Conservation (phyloP, 64 coral and sea anemone genomes). For the Anthopleura sola region DNA sequence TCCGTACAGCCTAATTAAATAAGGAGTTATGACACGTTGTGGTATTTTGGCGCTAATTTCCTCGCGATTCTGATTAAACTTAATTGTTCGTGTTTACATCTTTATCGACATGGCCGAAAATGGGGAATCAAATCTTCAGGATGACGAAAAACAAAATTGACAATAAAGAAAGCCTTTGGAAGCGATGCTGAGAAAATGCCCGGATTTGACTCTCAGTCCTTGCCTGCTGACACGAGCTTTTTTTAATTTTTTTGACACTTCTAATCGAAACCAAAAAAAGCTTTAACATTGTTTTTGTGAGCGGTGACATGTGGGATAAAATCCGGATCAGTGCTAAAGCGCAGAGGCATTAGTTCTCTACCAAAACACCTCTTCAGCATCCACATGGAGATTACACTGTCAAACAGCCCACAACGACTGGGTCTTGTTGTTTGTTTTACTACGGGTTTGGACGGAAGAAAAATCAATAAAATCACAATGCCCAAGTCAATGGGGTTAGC, state of each 20-base stretch:
- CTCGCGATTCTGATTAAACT: neutral
- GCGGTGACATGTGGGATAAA: slow-evolving; percentile 4
- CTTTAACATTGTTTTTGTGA: neutral
- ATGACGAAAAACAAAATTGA: neutral
- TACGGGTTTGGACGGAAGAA: neutral
- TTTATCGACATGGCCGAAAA: neutral
- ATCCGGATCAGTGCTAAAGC: slow-evolving; percentile 5
- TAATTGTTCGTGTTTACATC: neutral
- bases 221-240: neutral
- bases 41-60: neutral
- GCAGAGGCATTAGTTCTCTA: neutral
- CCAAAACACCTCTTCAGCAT: neutral
- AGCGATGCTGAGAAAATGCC: neutral
- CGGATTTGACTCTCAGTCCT: neutral
- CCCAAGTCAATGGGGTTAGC: slow-evolving; percentile 3
- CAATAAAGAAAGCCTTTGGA: neutral
- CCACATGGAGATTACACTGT: slow-evolving; percentile 8
- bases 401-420: neutral
- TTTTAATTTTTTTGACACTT: neutral
- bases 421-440: neutral
- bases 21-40: neutral
- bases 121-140: neutral
- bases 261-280: slow-evolving; percentile 6
- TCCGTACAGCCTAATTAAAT: neutral
- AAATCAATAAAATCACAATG: slow-evolving; percentile 8